Conservation (phyloP, 2,888 invertebrate genomes). For the Lithophane socia region DNA sequence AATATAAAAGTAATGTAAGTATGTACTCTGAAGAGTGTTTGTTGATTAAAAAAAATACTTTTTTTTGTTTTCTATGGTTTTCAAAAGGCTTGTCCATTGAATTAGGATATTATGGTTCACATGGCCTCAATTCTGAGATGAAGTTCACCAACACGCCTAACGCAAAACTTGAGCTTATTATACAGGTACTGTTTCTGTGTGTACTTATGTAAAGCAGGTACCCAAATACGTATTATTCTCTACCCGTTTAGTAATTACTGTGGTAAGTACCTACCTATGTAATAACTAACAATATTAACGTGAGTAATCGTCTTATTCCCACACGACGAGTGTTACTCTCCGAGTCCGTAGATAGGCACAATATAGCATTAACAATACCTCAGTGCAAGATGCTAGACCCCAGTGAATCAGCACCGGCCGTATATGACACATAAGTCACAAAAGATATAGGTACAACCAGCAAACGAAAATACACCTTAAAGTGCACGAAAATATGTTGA, state of each 20-base stretch:
- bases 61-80: no score
- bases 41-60: no score
- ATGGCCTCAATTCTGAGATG: no score
- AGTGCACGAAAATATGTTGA: constrained; percentile 14
- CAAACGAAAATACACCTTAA: constrained; percentile 52
- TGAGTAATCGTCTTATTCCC: constrained; percentile 15
- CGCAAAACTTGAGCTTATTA: neutral
- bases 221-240: neutral
- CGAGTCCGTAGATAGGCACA: constrained; percentile 18
- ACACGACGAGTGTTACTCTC: neutral
- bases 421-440: constrained; percentile 49
- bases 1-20: no score
- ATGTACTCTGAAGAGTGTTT: no score
- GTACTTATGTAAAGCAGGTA: constrained; percentile 10
- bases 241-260: neutral
- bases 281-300: neutral
- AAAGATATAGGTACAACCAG: constrained; percentile 18
- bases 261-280: neutral
- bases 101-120: no score
- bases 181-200: neutral
- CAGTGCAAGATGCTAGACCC: constrained; percentile 58
- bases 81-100: no score
- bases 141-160: no score
- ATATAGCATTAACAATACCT: constrained; percentile 50
- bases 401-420: constrained; percentile 59